Evolutionary conservation across 2,797 vertebrate species (phyloP), one percentile per base, ranked within the genome.

Genomic region (Myripristis murdjan): DNA sequence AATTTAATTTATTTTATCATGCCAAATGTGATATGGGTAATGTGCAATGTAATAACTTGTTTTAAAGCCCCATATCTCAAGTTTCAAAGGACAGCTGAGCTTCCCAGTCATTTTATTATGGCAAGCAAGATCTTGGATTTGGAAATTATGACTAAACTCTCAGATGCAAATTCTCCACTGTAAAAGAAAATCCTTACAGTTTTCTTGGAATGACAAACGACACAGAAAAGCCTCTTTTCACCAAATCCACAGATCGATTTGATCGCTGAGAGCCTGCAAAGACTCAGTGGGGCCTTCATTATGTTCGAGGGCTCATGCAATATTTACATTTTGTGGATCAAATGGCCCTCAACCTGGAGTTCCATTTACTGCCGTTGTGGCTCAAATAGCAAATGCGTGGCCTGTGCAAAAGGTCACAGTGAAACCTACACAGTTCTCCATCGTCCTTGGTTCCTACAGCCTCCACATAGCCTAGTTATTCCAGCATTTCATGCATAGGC

Each of bases 1-100:
- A 80, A 78, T 18, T 1, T 35, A 11, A 85, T 85, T 74, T 71
- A 85, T 69, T 65, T 75, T 72, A 83, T 81, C 61, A 69, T 20
- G 11, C 37, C 47, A 78, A 79, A 79, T 70, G 53, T 61, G 64
- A 68, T 81, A 67, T 63, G 65, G 56, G 22, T 68, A 63, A 67
- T 77, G 73, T 75, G 47, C 23, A 31, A 9, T 51, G 46, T 67
- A 77, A 66, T 77, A 67, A 67, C 22, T 74, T 55, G 3, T 69
- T 61, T 67, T 64, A 49, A 68, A 66, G 5, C 41, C 43, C 9
- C 24, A 57, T 28, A 70, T 61, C 22, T n/a, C 18, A 44, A 54
- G 15, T 53, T 28, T 53, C 5, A 16, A 28, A 16, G 24, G 51
- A 31, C 24, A 53, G 24, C 26, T 53, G 26, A 31, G 26, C 26